These are phyloP conservation scores for Macrophya annulata DNA, from an alignment of 2,888 invertebrate species.

Conservation along the genomic window DNA sequence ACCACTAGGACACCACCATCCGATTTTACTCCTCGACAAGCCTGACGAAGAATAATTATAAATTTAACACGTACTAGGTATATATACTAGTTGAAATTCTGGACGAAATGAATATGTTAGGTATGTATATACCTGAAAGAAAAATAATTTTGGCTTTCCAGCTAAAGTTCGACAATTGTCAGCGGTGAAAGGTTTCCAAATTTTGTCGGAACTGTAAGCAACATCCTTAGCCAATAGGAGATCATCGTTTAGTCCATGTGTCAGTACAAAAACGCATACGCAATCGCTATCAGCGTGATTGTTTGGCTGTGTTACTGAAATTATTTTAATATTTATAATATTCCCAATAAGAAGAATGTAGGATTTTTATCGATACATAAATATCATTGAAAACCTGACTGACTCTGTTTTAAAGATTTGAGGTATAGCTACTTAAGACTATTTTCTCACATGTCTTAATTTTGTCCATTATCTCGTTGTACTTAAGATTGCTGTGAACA, in stretches of 20 bases:
- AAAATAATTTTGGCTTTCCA: slow-evolving; percentile 85
- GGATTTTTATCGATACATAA: neutral
- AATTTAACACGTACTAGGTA: too few relatives aligned
- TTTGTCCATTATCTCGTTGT: slow-evolving; percentile 73
- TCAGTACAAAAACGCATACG: slow-evolving; percentile 81
- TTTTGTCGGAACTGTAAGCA: slow-evolving; percentile 79
- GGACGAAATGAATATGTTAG: neutral
- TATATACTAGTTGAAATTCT: too few relatives aligned
- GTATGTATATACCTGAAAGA: slow-evolving; percentile 82
- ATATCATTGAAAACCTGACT: neutral
- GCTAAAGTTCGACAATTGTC: slow-evolving; percentile 81
- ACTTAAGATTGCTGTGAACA: slow-evolving; percentile 74
- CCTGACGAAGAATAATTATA: slow-evolving; percentile 71
- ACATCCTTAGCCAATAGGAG: slow-evolving; percentile 81
- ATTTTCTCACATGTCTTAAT: slow-evolving; percentile 66
- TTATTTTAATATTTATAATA: slow-evolving; percentile 53
- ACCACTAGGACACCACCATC: slow-evolving; percentile 78
- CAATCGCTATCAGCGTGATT: slow-evolving; percentile 82
- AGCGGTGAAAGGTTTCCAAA: slow-evolving; percentile 82
- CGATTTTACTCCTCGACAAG: slow-evolving; percentile 80
- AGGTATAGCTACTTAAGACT: neutral
- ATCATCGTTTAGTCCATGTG: slow-evolving; percentile 82
- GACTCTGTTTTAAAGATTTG: neutral
- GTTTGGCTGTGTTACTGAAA: slow-evolving; percentile 78
- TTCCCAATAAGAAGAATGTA: too few relatives aligned